Percentiles rank a stretch among this genome's conserved stretches.
Evolutionary conservation across 2,113 vertebrate species (phyloP).

Genomic region (Gnathonemus longibarbis): DNA sequence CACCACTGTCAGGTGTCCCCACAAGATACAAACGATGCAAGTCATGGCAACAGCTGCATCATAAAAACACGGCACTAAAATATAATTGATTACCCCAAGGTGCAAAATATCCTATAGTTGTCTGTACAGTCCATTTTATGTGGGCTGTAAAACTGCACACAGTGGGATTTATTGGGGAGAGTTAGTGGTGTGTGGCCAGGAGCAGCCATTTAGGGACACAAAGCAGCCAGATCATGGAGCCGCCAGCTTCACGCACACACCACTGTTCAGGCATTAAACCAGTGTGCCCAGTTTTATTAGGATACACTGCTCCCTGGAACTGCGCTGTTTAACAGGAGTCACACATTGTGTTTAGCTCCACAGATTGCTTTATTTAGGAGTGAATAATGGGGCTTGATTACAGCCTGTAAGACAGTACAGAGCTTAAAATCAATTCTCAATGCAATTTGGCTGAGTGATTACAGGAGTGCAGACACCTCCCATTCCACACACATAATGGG

Average conservation of each 20-base stretch:
- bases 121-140: constrained; percentile 17
- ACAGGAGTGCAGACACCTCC: constrained; percentile 48
- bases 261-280: constrained; percentile 7
- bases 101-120: constrained; percentile 14
- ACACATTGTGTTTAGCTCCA: constrained; percentile 47
- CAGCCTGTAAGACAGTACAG: constrained; percentile 53
- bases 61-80: constrained; percentile 17
- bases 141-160: not conserved
- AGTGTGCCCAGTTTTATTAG: constrained; percentile 14
- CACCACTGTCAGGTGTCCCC: constrained; percentile 20
- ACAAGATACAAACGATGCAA: not conserved
- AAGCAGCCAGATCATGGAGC: not conserved
- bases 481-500: constrained; percentile 44
- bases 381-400: constrained; percentile 68
- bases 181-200: not conserved
- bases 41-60: constrained; percentile 18
- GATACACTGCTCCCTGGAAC: constrained; percentile 27
- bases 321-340: constrained; percentile 36
- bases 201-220: constrained; percentile 9
- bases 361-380: constrained; percentile 50
- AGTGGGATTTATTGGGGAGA: constrained; percentile 14
- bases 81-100: constrained; percentile 8
- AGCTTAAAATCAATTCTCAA: constrained; percentile 61
- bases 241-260: not conserved
- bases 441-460: constrained; percentile 46